These are phyloP conservation scores for Hesperia comma DNA, from an alignment of 2,888 invertebrate species.

Conservation along the genomic window DNA sequence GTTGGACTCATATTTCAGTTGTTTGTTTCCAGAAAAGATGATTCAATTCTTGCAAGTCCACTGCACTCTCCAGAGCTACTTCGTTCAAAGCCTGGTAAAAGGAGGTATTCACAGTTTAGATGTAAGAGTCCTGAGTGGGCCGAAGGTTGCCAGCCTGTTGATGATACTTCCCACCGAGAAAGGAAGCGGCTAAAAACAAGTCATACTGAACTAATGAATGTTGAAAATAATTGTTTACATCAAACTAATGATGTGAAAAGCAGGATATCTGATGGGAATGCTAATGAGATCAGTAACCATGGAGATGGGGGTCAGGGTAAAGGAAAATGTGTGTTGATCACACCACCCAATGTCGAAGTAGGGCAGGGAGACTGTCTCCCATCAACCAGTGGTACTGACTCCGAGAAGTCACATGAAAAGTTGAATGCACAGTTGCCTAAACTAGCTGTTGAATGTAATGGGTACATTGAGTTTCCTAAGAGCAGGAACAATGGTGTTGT, in stretches of 20 bases:
- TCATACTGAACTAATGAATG: conserved; percentile 17
- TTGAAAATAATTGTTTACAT: conserved; percentile 50
- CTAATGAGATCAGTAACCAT: conserved; percentile 57
- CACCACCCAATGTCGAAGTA: conserved; percentile 70
- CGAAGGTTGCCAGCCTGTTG: conserved; percentile 63
- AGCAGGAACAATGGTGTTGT: conserved; percentile 63
- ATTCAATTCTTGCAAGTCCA: conserved; percentile 57
- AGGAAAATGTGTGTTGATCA: conserved; percentile 62
- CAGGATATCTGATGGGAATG: conserved; percentile 50
- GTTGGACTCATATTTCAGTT: conserved; percentile 15
- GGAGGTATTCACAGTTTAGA: conserved; percentile 56
- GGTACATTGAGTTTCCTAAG: conserved; percentile 74
- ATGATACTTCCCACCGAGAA: conserved; percentile 49
- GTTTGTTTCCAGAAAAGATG: conserved; percentile 60
- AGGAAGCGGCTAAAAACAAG: conserved; percentile 55
- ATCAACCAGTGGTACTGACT: conserved; percentile 71
- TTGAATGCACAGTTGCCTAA: conserved; percentile 72
- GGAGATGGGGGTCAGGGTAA: conserved; percentile 65
- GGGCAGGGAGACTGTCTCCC: conserved; percentile 79
- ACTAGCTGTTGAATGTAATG: conserved; percentile 75
- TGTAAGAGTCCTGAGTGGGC: conserved; percentile 77
- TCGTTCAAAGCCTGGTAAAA: conserved; percentile 49
- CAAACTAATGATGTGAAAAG: conserved; percentile 35
- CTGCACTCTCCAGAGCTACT: conserved; percentile 64
- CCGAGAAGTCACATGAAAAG: conserved; percentile 67